phyloP scores from a whole-genome alignment of 2,797 vertebrate species.

The Cryptoblepharus egeriae region DNA sequence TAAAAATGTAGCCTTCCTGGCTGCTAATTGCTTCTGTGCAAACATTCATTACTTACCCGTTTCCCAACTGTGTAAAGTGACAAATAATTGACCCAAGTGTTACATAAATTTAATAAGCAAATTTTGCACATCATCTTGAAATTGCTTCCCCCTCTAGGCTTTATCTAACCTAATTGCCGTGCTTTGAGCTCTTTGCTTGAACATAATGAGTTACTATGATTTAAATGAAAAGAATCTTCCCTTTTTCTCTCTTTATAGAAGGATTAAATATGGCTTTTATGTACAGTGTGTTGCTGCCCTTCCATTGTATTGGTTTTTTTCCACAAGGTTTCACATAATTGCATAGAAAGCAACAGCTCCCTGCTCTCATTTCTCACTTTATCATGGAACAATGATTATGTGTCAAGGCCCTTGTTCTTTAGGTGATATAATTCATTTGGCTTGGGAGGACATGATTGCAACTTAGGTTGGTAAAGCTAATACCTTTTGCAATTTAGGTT shows the following conservation, averaged over 20 bases:
- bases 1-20: not conserved
- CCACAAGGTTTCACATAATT: constrained; percentile 52
- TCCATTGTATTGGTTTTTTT: constrained; percentile 57
- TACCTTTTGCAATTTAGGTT: constrained; percentile 27
- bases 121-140: not conserved
- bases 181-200: not conserved
- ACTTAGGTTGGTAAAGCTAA: constrained; percentile 22
- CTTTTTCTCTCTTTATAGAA: constrained; percentile 15
- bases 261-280: constrained; percentile 28
- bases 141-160: constrained; percentile 11
- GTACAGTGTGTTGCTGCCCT: constrained; percentile 17
- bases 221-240: constrained; percentile 16
- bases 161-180: constrained; percentile 16
- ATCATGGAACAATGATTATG: constrained; percentile 31
- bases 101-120: not conserved
- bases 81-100: rapidly evolving
- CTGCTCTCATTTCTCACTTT: constrained; percentile 35
- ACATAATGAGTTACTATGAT: constrained; percentile 21
- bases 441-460: constrained; percentile 21
- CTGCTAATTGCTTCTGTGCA: not conserved
- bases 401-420: constrained; percentile 38
- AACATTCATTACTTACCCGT: not conserved
- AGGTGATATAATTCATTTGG: constrained; percentile 37
- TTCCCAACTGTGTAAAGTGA: not conserved
- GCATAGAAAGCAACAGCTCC: constrained; percentile 47